These are phyloP conservation scores for Koerneria pararmatus DNA, from an alignment of 2,888 invertebrate genomes.

Conservation along the genomic window DNA sequence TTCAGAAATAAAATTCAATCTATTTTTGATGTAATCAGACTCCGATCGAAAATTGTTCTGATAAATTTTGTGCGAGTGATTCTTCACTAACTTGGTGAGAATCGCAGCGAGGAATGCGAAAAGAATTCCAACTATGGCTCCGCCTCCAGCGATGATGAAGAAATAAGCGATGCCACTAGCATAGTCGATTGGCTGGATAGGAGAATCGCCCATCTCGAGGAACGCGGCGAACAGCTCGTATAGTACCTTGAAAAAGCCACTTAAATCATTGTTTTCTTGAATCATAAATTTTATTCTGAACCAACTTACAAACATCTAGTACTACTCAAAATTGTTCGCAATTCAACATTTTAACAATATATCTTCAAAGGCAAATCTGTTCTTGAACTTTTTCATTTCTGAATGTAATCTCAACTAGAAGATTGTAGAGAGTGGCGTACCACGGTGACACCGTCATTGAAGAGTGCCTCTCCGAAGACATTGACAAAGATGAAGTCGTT, in stretches of 20 bases:
- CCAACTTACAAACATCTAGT: too few relatives aligned
- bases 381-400: too few relatives aligned
- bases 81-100: constrained; percentile 52
- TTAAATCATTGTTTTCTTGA: too few relatives aligned
- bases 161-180: constrained; percentile 36
- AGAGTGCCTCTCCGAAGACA: constrained; percentile 92
- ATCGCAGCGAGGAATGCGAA: constrained; percentile 50
- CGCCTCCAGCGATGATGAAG: constrained; percentile 55
- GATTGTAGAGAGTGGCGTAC: constrained; percentile 60
- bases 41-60: too few relatives aligned
- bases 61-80: too few relatives aligned
- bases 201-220: neutral
- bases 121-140: constrained; percentile 51
- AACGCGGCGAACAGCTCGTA: constrained; percentile 23
- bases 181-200: constrained; percentile 9
- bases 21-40: too few relatives aligned
- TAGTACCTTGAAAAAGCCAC: constrained; percentile 14
- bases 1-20: too few relatives aligned
- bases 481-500: constrained; percentile 96
- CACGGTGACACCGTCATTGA: constrained; percentile 96
- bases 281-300: too few relatives aligned
- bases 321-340: too few relatives aligned
- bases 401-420: too few relatives aligned
- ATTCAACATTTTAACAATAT: too few relatives aligned
- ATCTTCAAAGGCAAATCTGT: too few relatives aligned